Conservation (phyloP, 2,888 invertebrate species). For the Heliothis peltigera region DNA sequence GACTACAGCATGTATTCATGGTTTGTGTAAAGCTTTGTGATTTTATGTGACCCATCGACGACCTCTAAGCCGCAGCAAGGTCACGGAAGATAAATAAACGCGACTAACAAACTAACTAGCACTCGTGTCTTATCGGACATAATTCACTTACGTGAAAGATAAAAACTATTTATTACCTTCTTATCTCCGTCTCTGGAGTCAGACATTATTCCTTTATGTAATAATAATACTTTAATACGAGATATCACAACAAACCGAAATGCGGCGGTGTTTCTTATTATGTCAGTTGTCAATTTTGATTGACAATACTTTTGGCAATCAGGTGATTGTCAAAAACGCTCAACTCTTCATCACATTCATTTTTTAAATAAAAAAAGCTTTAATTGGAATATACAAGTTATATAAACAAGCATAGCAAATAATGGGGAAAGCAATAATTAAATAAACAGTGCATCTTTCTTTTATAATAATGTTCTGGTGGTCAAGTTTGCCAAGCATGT, state of each 20-base stretch:
- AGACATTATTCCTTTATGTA: constrained; percentile 75
- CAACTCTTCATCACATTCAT: constrained; percentile 36
- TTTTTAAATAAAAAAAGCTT: too few relatives aligned
- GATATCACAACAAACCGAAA: constrained; percentile 55
- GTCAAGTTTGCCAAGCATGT: too few relatives aligned
- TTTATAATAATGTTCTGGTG: too few relatives aligned
- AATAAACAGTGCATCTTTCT: too few relatives aligned
- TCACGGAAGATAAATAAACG: constrained; percentile 77
- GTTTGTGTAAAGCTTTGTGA: constrained; percentile 31
- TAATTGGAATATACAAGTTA: too few relatives aligned
- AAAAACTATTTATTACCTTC: constrained; percentile 79
- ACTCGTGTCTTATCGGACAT: constrained; percentile 58
- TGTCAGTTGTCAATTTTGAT: constrained; percentile 52
- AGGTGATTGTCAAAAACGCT: constrained; percentile 69
- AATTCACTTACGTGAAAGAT: constrained; percentile 67
- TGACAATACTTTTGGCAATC: constrained; percentile 57
- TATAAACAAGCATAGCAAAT: too few relatives aligned
- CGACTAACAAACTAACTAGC: constrained; percentile 59
- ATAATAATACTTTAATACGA: constrained; percentile 55
- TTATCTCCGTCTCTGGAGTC: constrained; percentile 78
- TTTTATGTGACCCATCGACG: constrained; percentile 60
- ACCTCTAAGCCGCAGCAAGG: constrained; percentile 81
- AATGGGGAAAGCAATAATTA: too few relatives aligned
- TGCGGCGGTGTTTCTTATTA: constrained; percentile 49
- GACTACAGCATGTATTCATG: constrained; percentile 6